Percentiles rank a stretch among this genome's conserved stretches.
phyloP scores from a whole-genome alignment of 1,140 invertebrate genomes.

The Pogonomyrmex barbatus region DNA sequence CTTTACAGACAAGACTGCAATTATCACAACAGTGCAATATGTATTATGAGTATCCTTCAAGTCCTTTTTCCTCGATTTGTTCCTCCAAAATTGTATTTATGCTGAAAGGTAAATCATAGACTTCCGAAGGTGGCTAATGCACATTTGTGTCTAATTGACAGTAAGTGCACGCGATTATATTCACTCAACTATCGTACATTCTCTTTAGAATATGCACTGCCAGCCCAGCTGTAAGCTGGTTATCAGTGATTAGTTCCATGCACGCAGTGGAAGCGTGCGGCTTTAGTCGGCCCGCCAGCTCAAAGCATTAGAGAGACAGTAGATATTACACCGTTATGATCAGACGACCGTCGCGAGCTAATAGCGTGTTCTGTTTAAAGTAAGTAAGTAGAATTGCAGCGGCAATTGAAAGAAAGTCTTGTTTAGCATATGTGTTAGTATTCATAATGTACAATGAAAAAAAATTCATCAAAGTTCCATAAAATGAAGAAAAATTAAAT shows the following conservation, averaged over 20 bases:
- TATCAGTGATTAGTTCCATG: constrained; percentile 51
- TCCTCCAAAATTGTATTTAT: neutral
- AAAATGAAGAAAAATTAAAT: constrained; percentile 5
- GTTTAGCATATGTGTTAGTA: neutral
- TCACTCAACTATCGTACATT: constrained; percentile 27
- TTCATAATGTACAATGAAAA: neutral
- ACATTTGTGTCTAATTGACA: constrained; percentile 32
- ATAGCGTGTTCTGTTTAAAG: constrained; percentile 4
- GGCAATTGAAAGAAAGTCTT: neutral
- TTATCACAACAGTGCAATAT: neutral
- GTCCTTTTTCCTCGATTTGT: neutral
- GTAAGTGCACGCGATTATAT: constrained; percentile 35
- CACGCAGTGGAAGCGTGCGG: constrained; percentile 31
- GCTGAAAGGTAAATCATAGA: neutral
- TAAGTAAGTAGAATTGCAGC: neutral
- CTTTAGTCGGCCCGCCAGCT: constrained; percentile 37
- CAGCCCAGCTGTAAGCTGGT: constrained; percentile 41
- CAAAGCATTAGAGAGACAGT: constrained; percentile 36
- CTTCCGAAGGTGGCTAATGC: neutral
- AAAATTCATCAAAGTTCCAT: neutral
- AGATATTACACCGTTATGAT: constrained; percentile 33
- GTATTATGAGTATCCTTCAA: neutral
- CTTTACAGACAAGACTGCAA: neutral
- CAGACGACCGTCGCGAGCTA: constrained; percentile 28
- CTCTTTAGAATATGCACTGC: constrained; percentile 33